phyloP scores from a whole-genome alignment of 1,140 invertebrate genomes.

The Medauroidea extradentata region DNA sequence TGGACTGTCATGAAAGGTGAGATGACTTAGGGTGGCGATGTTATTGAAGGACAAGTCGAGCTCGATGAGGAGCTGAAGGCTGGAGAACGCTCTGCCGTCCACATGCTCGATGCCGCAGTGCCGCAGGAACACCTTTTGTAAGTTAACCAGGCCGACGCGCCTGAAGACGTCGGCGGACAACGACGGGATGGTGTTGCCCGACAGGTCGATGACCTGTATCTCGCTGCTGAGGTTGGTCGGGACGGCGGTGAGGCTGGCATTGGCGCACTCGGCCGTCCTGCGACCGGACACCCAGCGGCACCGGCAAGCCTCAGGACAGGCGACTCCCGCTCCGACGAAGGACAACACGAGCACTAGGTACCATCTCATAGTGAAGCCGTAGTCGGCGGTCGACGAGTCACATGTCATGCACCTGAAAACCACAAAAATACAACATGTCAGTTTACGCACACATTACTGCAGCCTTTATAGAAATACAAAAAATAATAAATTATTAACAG shows the following conservation, averaged over 20 bases:
- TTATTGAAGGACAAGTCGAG: conserved; percentile 77
- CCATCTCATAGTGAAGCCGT: too few species aligned
- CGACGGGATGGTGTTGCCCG: conserved; percentile 61
- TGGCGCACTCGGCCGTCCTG: conserved; percentile 72
- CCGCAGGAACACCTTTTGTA: conserved; percentile 72
- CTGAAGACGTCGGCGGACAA: conserved; percentile 64
- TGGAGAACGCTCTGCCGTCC: conserved; percentile 65
- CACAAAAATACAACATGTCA: too few species aligned
- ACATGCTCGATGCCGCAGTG: conserved; percentile 67
- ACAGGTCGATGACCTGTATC: conserved; percentile 60
- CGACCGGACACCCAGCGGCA: conserved; percentile 76
- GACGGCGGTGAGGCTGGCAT: conserved; percentile 57
- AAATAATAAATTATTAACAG: too few species aligned
- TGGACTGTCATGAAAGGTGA: conserved; percentile 65
- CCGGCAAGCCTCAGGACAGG: conserved; percentile 56
- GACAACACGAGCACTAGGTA: too few species aligned
- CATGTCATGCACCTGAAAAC: too few species aligned
- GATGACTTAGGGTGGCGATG: conserved; percentile 60
- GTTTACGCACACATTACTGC: too few species aligned
- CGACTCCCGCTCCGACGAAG: background rate
- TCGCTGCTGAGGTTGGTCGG: conserved; percentile 65
- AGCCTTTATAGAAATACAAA: too few species aligned
- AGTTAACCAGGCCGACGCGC: conserved; percentile 61
- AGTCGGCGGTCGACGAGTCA: too few species aligned
- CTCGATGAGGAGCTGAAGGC: conserved; percentile 74